These are phyloP conservation scores for Tetraneura akinire DNA, from an alignment of 1,140 invertebrate genomes.

Conservation along the genomic window DNA sequence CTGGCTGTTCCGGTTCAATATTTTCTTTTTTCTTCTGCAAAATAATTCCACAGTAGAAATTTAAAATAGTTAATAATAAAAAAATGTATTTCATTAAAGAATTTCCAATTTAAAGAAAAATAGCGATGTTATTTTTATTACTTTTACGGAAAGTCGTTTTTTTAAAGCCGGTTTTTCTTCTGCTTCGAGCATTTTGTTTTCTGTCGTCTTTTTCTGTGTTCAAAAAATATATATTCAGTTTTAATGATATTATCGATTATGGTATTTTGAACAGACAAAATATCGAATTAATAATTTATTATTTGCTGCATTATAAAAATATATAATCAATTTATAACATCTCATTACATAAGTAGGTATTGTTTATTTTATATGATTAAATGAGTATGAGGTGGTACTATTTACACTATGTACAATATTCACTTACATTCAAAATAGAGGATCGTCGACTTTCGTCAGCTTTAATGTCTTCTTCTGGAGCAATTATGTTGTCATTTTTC, in stretches of 20 bases:
- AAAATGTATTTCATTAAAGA: too few species aligned
- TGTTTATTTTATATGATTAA: too few species aligned
- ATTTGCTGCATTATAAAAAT: too few species aligned
- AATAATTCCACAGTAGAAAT: background rate
- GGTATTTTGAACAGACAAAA: too few species aligned
- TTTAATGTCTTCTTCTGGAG: background rate
- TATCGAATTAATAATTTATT: too few species aligned
- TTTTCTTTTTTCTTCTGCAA: conserved; percentile 34
- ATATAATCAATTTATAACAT: too few species aligned
- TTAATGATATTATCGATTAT: background rate
- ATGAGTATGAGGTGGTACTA: too few species aligned
- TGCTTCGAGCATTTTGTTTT: background rate
- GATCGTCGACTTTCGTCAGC: background rate
- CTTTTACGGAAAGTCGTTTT: conserved; percentile 31
- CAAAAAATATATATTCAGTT: background rate
- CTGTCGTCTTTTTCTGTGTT: background rate
- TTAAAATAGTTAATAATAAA: too few species aligned
- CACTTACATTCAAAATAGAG: conserved; percentile 22
- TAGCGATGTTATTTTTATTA: conserved; percentile 11
- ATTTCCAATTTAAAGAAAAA: too few species aligned
- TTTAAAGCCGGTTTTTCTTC: background rate
- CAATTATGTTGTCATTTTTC: background rate
- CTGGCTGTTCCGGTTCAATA: conserved; percentile 17
- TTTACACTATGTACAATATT: background rate
- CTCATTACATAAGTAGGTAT: too few species aligned